Conservation (phyloP, 1,140 invertebrate genomes). For the Leptinotarsa texana region DNA sequence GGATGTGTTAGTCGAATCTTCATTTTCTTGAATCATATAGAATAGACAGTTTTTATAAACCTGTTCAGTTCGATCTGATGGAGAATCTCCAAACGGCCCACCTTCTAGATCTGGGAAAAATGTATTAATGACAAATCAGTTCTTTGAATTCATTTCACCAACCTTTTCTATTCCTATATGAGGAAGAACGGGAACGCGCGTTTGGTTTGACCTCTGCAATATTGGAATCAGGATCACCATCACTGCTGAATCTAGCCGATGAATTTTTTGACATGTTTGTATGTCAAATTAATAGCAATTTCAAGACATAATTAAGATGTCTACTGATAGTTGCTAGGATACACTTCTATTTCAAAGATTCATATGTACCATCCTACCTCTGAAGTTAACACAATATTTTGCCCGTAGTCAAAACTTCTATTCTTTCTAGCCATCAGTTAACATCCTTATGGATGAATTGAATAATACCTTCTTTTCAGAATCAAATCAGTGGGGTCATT, state of each 20-base stretch:
- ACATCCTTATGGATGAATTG: no score
- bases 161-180: conserved; percentile 10
- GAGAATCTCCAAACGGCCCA: conserved; percentile 18
- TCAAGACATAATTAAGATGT: background rate
- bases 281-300: background rate
- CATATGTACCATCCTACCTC: no score
- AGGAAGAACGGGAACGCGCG: conserved; percentile 22
- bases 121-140: background rate
- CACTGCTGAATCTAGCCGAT: conserved; percentile 18
- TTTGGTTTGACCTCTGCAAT: background rate
- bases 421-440: no score
- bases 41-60: conserved; percentile 11
- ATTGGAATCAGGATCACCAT: conserved; percentile 15
- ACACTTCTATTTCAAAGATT: no score
- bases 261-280: conserved; percentile 21
- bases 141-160: background rate
- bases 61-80: conserved; percentile 1
- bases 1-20: background rate
- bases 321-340: no score
- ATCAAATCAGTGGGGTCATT: no score
- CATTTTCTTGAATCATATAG: conserved; percentile 15
- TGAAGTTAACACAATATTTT: no score
- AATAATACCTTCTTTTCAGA: no score
- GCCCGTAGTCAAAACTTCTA: no score
- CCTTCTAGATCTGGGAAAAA: conserved; percentile 9